phyloP scores from a whole-genome alignment of 2,888 invertebrate species.

The Julus scanicus region DNA sequence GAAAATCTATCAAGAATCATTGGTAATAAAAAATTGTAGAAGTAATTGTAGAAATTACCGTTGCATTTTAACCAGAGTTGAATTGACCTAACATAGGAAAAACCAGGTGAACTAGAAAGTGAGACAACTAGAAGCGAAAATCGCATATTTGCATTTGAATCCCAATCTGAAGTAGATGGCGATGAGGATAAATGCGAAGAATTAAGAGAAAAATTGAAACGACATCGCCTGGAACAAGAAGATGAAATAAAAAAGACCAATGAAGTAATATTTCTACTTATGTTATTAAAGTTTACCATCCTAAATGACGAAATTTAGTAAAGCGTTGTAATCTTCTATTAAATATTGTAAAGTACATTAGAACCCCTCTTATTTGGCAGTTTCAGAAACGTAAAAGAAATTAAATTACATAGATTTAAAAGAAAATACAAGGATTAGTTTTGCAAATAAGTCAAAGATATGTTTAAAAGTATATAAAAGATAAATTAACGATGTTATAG shows the following conservation, averaged over 20 bases:
- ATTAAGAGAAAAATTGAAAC: slow-evolving; percentile 37
- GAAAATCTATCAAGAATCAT: not conserved
- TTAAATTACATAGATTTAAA: too few relatives aligned
- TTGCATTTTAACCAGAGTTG: not conserved
- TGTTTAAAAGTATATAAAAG: too few relatives aligned
- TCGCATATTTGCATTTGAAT: not conserved
- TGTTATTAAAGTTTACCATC: too few relatives aligned
- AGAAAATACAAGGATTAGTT: too few relatives aligned
- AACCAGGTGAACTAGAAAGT: not conserved
- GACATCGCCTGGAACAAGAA: slow-evolving; percentile 46
- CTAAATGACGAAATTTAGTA: too few relatives aligned
- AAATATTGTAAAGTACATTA: too few relatives aligned
- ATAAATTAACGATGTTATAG: too few relatives aligned
- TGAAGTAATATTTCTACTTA: not conserved
- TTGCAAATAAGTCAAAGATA: too few relatives aligned
- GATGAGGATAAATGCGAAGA: slow-evolving; percentile 11
- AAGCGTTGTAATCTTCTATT: too few relatives aligned
- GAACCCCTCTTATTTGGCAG: too few relatives aligned
- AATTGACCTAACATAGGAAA: not conserved
- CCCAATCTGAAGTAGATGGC: not conserved
- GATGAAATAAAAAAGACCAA: slow-evolving; percentile 47
- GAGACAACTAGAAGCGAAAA: not conserved
- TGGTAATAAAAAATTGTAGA: slow-evolving; percentile 6
- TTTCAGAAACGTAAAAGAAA: too few relatives aligned
- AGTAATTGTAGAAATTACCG: too few relatives aligned